These are phyloP conservation scores for Idaea biselata DNA, from an alignment of 2,888 invertebrate species.

Conservation along the genomic window DNA sequence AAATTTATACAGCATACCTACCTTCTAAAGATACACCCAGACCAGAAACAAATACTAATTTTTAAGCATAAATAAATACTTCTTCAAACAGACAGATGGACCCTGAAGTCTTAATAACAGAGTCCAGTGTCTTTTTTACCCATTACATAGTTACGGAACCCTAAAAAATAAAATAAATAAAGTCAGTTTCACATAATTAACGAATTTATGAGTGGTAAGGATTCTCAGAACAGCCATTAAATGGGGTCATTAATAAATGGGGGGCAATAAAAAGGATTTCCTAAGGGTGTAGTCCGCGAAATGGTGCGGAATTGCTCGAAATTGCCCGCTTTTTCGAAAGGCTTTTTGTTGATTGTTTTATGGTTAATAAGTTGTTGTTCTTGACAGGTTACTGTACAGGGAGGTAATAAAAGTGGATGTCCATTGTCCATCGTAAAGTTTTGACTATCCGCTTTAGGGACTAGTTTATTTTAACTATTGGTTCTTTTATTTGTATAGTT, in stretches of 20 bases:
- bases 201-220: conserved; percentile 32
- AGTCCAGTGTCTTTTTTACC: too few species aligned
- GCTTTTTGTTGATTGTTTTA: conserved; percentile 30
- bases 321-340: conserved; percentile 33
- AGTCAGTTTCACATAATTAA: conserved; percentile 33
- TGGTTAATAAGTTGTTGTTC: background rate
- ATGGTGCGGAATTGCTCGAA: conserved; percentile 26
- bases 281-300: conserved; percentile 26
- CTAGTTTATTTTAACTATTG: too few species aligned
- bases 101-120: too few species aligned
- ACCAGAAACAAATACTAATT: too few species aligned
- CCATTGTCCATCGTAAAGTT: too few species aligned
- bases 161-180: background rate
- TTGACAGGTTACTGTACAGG: background rate
- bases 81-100: too few species aligned
- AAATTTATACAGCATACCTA: too few species aligned
- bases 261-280: conserved; percentile 35
- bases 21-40: too few species aligned
- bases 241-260: conserved; percentile 40
- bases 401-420: background rate
- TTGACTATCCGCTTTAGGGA: too few species aligned
- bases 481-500: too few species aligned
- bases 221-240: conserved; percentile 30
- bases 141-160: background rate
- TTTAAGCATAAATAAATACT: too few species aligned